phyloP scores from a whole-genome alignment of 1,140 invertebrate genomes.

The Drosophila lowei region DNA sequence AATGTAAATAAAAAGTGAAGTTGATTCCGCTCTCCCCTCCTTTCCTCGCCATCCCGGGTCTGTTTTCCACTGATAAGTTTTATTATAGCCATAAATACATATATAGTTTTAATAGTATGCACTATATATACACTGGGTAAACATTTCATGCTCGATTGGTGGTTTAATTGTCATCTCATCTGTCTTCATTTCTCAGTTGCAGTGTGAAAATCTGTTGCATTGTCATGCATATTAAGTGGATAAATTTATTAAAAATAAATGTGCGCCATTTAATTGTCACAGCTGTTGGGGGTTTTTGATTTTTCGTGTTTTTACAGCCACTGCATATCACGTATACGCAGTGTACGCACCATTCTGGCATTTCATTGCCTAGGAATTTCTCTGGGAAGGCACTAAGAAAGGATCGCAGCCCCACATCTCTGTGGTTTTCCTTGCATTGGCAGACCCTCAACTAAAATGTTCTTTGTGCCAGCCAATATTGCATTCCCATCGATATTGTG shows the following conservation, averaged over 20 bases:
- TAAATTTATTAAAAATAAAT: conserved; percentile 29
- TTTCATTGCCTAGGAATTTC: neutral
- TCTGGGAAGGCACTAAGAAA: neutral
- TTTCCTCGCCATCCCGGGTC: neutral
- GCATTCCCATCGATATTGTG: conserved; percentile 31
- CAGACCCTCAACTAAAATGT: neutral
- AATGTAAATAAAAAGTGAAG: conserved; percentile 59
- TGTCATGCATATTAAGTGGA: conserved; percentile 46
- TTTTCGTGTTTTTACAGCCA: conserved; percentile 2
- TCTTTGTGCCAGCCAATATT: conserved; percentile 21
- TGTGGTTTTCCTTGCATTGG: too few species aligned
- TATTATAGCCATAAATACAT: neutral
- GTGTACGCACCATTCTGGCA: neutral
- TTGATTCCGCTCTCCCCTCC: conserved; percentile 3
- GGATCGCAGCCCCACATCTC: neutral
- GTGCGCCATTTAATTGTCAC: conserved; percentile 52
- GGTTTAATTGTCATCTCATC: conserved; percentile 65
- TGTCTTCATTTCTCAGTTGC: conserved; percentile 40
- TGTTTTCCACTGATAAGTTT: conserved; percentile 41
- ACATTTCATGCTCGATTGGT: conserved; percentile 38
- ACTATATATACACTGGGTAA: conserved; percentile 6
- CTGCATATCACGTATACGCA: conserved; percentile 19
- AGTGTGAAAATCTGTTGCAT: conserved; percentile 36
- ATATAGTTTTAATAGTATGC: neutral
- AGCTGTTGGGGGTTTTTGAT: conserved; percentile 21